A percentile compares a stretch with the other conserved stretches of the same genome.
phyloP scores from a whole-genome alignment of 2,797 vertebrate species.

The Sebastes ruberrimus region DNA sequence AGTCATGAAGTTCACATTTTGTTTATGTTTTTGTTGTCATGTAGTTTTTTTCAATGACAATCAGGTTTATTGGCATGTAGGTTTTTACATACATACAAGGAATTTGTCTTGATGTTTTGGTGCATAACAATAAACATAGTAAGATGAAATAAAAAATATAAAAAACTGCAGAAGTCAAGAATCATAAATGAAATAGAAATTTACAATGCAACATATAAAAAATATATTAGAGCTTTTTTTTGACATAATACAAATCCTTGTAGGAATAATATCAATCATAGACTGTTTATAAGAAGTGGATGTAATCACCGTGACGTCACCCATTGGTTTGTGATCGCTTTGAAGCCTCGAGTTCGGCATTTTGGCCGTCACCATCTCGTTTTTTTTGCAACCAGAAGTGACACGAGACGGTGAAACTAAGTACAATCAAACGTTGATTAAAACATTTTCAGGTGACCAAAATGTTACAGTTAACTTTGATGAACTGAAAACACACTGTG shows the following conservation, averaged over 20 bases:
- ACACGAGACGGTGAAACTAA: too few species aligned
- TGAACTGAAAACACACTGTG: too few species aligned
- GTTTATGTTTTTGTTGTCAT: neutral
- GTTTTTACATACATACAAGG: neutral
- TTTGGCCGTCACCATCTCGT: too few species aligned
- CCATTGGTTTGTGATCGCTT: too few species aligned
- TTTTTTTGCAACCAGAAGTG: too few species aligned
- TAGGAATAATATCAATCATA: neutral
- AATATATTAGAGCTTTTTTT: neutral
- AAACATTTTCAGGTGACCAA: too few species aligned
- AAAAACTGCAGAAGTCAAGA: neutral
- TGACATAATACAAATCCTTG: neutral
- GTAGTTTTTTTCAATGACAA: neutral
- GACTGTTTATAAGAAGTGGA: too few species aligned
- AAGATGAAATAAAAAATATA: neutral
- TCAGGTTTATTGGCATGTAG: neutral
- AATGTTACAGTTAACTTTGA: too few species aligned
- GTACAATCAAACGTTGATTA: too few species aligned
- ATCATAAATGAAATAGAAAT: neutral
- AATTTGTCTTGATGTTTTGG: neutral
- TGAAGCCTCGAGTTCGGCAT: too few species aligned
- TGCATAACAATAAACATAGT: neutral
- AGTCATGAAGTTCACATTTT: constrained; percentile 70
- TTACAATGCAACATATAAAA: neutral
- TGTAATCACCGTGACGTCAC: too few species aligned